Base-by-base conservation (phyloP, 2,888 invertebrate species). In the Hartigia nigra region DNA sequence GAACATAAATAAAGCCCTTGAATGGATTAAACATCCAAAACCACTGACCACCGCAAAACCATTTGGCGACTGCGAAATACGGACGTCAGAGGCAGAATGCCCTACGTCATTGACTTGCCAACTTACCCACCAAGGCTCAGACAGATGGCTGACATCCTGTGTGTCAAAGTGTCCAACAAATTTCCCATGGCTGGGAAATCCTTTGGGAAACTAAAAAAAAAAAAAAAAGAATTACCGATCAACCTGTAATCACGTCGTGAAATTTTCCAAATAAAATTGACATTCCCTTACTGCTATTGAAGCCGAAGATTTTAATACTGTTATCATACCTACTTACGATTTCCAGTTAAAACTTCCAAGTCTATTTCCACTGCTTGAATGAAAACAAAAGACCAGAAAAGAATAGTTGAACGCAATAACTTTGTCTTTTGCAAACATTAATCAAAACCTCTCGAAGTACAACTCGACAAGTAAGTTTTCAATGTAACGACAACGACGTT, bases 101-200 rank as follows among this genome's bases (percentile, higher is more conserved):
- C 90, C 90, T 77, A 78, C 39, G 0, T 78, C 85, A 12, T 78
- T 69, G 2, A 84, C 79, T 12, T 91, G 92, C 81, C 74, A 78
- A 70, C 75, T 80, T 14, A 88, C 87, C 3, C 23, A 77, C 74
- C 85, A 83, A 4, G 87, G 88, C 69, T 92, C 92, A 79, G 81
- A 84, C 9, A 92, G 93, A 84, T 93, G 92, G 89, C 92, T 94
- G 92, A 88, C 89, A 1, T 82, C 92, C 1, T 94, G 94, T 87
- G 89, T 83, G 14, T 78, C 81, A 12, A n/a, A 74, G 0, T 94
- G 94, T 82, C 94, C 94, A 0, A 80, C 82, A 1, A 88, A 85
- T 0, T 94, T 94, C 86, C 94, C 94, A 0, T 94, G 94, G 94
- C 76, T 94, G 1, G 92, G 92, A 70, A 94, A 94, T 87, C 93